These are phyloP conservation scores for Drosophila gunungcola DNA, from an alignment of 1,140 invertebrate genomes.

Conservation along the genomic window DNA sequence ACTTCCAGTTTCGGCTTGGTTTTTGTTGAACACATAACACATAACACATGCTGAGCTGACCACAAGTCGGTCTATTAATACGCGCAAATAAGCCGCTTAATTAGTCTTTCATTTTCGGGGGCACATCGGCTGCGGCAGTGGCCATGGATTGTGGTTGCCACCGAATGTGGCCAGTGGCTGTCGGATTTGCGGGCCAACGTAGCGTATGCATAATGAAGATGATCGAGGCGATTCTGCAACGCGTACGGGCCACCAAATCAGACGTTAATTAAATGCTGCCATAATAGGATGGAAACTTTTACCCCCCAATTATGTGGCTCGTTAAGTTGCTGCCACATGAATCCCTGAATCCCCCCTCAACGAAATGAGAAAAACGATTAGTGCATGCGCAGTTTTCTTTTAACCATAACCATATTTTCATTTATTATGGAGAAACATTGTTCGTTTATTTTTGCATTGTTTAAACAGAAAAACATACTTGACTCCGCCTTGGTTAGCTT, in stretches of 20 bases:
- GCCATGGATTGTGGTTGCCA: slow-evolving; percentile 36
- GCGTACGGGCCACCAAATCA: slow-evolving; percentile 51
- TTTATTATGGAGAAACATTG: slow-evolving; percentile 81
- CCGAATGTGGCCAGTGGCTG: slow-evolving; percentile 71
- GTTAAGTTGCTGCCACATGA: slow-evolving; percentile 16
- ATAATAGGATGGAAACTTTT: slow-evolving; percentile 73
- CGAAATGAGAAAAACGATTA: slow-evolving; percentile 16
- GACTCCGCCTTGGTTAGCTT: slow-evolving; percentile 47
- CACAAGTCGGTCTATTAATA: slow-evolving; percentile 80
- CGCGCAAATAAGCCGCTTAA: slow-evolving; percentile 81
- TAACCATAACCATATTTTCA: slow-evolving; percentile 76
- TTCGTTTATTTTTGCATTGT: slow-evolving; percentile 57
- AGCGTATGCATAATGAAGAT: slow-evolving; percentile 75
- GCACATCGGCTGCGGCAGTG: background rate
- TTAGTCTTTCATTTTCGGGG: slow-evolving; percentile 78
- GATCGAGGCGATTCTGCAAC: slow-evolving; percentile 51
- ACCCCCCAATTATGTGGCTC: slow-evolving; percentile 6
- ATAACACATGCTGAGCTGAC: slow-evolving; percentile 39
- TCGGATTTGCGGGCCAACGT: slow-evolving; percentile 66
- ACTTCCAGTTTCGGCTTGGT: slow-evolving; percentile 1
- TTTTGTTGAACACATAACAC: slow-evolving; percentile 39
- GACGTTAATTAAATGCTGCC: slow-evolving; percentile 76
- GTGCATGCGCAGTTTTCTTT: slow-evolving; percentile 1
- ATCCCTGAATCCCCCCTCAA: background rate
- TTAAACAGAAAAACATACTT: slow-evolving; percentile 77